Evolutionary conservation across 2,113 vertebrate species (phyloP), one percentile per base, ranked within the genome.

Genomic region (Gymnocephalus cernua): DNA sequence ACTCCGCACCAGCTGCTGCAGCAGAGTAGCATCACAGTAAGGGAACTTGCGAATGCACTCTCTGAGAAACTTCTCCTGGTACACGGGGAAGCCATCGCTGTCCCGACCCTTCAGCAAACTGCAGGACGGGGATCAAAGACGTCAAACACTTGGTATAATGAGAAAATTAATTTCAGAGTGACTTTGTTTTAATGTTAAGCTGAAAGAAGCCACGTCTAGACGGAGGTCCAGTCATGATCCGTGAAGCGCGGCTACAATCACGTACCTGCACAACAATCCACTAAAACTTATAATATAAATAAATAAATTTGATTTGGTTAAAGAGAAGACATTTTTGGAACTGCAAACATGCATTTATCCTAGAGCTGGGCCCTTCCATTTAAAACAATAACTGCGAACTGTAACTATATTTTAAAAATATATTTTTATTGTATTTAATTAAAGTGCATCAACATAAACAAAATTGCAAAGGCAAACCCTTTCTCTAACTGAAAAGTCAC

Each of bases 1-100:
- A 74, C 97, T 99, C 76, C 98, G 95, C 70, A 99, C 98, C 67
- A 99, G 96, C 94, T 99, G 98, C 95, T 99, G 98, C 51, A 99
- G 96, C 83, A 99, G 93, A 0, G 98, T 99, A 1, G 97, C 96
- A 81, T 99, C 98, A 48, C 97, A 98, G 90, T 96, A 99, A 1
- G 98, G 98, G 82, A 99, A 99, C 91, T 99, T 99, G 7, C 98
- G 94, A 89, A 99, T 97, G 59, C 97, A 97, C 86, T 99, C 98
- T 87, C 98, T 89, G 83, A 99, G 95, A 56, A 99, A 93, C 93
- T 99, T 99, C 90, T 99, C 98, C 89, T 99, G 98, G 78, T 95
- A 98, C 3, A 97, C 89, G 0, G 97, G 97, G 80, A 99, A 99
- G 64, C 97, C 96, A 64, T 99, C 98, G 18, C 93, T 89, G 6